Evolutionary conservation across 2,797 vertebrate species (phyloP), one percentile per base, ranked within the genome.

Genomic region (Molossus molossus): DNA sequence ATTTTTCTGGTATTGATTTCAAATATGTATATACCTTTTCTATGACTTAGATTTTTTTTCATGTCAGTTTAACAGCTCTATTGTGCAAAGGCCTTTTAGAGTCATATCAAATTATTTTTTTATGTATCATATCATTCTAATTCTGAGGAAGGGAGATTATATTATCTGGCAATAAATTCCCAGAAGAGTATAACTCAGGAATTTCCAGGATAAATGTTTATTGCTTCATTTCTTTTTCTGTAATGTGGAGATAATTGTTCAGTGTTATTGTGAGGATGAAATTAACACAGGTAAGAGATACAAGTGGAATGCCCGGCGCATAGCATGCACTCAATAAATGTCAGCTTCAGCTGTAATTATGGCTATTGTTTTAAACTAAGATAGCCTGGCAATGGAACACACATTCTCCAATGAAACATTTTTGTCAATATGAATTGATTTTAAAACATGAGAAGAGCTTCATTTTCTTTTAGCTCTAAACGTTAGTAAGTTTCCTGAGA

Each of bases 401-500:
- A 90, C 50, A 4, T 57, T 96, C 90, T 79, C 67, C 23, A 37
- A 85, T 64, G 69, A 86, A 91, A 62, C 9, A 75, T 64, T 89
- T 89, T 81, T 97, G n/a, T 77, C 50, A 83, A 64, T 73, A 48
- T 76, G 55, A 86, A 81, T 94, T 89, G 25, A 87, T 89, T 96
- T 96, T 87, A 82, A 96, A 93, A 85, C 48, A 93, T 67, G 62
- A 80, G 7, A 21, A 87, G 37, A 82, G 25, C 80, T 91, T 96
- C 91, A 90, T 91, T 96, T 90, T 95, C 80, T 94, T 96, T 96
- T 93, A 20, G 91, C 23, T 77, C 21, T 85, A 87, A 96, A 92
- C 67, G 90, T 85, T 92, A 90, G 62, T 92, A 95, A 55, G 72
- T 87, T 95, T 96, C 90, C 80, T 85, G 25, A 84, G 48, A 83